phyloP scores from a whole-genome alignment of 2,113 vertebrate genomes.

The Aix galericulata region DNA sequence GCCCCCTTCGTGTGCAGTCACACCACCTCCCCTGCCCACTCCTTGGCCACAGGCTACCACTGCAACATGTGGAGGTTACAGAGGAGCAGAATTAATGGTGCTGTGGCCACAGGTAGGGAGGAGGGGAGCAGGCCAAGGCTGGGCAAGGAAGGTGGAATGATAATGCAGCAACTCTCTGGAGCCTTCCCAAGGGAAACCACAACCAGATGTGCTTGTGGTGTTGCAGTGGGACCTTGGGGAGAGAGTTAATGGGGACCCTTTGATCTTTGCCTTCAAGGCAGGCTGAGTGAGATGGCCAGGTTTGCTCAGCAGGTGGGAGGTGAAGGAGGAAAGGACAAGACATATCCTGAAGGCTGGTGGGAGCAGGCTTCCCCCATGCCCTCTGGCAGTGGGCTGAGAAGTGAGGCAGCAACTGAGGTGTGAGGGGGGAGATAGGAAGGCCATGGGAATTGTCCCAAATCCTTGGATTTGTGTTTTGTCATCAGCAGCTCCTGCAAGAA shows the following conservation, averaged over 20 bases:
- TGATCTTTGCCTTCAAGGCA: background rate
- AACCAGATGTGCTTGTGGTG: background rate
- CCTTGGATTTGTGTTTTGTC: background rate
- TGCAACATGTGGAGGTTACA: rapidly evolving
- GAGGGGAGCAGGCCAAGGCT: background rate
- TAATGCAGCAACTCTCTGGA: background rate
- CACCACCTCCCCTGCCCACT: background rate
- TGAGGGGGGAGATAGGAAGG: background rate
- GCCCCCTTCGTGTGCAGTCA: background rate
- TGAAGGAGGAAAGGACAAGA: background rate
- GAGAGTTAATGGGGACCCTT: background rate
- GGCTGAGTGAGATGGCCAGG: background rate
- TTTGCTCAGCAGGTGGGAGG: background rate
- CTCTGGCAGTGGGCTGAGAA: background rate
- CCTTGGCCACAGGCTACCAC: background rate
- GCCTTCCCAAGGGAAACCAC: background rate
- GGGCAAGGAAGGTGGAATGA: background rate
- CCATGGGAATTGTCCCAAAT: rapidly evolving
- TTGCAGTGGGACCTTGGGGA: background rate
- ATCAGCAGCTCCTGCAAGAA: background rate
- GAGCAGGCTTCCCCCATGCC: background rate
- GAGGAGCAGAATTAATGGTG: background rate
- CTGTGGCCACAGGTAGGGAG: background rate
- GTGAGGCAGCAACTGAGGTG: background rate
- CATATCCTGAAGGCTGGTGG: background rate